Evolutionary conservation across 1,140 invertebrate species (phyloP).

Genomic region (Drosophila bifasciata): DNA sequence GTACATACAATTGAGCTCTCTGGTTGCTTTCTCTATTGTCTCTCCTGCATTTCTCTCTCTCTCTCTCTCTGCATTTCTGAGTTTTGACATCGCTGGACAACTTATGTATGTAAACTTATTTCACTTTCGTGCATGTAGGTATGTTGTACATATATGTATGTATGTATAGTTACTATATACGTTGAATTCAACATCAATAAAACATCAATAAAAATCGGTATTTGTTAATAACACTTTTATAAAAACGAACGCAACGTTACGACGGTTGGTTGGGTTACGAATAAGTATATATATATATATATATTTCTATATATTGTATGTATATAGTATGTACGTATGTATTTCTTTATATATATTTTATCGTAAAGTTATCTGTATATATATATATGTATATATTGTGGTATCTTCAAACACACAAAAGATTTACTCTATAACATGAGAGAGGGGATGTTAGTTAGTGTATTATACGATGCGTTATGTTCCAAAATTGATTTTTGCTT

Average conservation of each 20-base stretch:
- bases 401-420: conserved; percentile 49
- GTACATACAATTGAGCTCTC: conserved; percentile 57
- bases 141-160: conserved; percentile 6
- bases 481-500: conserved; percentile 51
- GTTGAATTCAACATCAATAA: conserved; percentile 73
- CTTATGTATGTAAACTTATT: conserved; percentile 58
- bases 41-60: background rate
- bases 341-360: conserved; percentile 25
- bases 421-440: conserved; percentile 31
- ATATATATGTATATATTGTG: conserved; percentile 22
- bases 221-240: conserved; percentile 79
- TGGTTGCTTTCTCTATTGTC: conserved; percentile 57
- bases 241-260: conserved; percentile 76
- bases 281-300: conserved; percentile 32
- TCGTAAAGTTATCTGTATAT: conserved; percentile 25
- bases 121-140: conserved; percentile 22
- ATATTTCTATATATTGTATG: conserved; percentile 24
- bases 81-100: conserved; percentile 34
- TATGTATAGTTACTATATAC: no score
- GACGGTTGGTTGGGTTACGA: conserved; percentile 76
- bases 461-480: conserved; percentile 33
- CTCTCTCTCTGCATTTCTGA: background rate
- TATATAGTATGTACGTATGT: conserved; percentile 29
- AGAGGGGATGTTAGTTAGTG: conserved; percentile 9
- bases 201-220: conserved; percentile 71